Base-by-base conservation (phyloP, 2,113 vertebrate genomes). In the Tupaia chinensis region DNA sequence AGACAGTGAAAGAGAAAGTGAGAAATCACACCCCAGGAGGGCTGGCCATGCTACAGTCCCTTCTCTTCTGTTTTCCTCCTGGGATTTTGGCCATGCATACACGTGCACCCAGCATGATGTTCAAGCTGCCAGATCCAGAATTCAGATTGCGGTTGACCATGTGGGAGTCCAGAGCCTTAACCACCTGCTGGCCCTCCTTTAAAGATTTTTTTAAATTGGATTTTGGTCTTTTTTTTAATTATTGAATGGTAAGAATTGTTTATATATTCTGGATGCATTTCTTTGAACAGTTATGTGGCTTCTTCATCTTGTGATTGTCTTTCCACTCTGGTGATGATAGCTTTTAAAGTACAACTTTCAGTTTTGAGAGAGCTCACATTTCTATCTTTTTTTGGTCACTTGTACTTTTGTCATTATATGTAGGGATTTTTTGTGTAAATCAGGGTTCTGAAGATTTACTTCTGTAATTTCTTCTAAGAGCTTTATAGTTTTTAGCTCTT, bases 301-400 rank as follows among this genome's bases (percentile, higher is more conserved):
- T 27, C 84, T 19, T 4, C 22, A 60, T 70, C 87, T n/a, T 87
- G 19, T 60, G 23, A 25, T 92, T 74, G 25, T 61, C 73, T 87
- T 89, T 63, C 87, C 22, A 95, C 69, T 79, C 63, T 90, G 72
- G 81, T 81, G 27, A 84, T 60, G 14, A 32, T 87, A 72, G 44
- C 68, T 34, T 68, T 79, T 89, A 20, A 89, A 84, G 32, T 87
- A 14, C 17, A 58, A 23, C 54, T 54, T 76, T 95, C 60, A 72
- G n/a, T 82, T 93, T 87, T 78, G 32, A 72, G 56, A 2, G 83
- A 53, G 22, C 77, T 3, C 1, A n/a, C 9, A 72, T 89, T 68
- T 74, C 20, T 81, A 0, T 53, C 32, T 78, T 70, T 56, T 44
- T 68, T 94, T 76, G 15, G 54, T 60, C 19, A 16, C 11, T 22